phyloP scores from a whole-genome alignment of 2,797 vertebrate species.

The Premnoplex brunnescens region DNA sequence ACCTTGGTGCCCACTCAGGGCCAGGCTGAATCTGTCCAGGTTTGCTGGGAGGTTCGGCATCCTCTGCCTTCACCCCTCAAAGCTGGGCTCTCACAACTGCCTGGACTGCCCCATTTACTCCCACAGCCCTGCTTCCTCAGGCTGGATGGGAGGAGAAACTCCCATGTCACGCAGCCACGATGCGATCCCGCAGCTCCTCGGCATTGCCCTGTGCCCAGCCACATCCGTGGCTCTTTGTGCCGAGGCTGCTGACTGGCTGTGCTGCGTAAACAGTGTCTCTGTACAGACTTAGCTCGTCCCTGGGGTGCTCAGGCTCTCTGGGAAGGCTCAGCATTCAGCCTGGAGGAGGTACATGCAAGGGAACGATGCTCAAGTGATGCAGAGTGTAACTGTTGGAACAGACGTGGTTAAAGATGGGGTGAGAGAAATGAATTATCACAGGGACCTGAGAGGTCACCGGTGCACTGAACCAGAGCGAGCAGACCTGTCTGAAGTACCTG shows the following conservation, averaged over 20 bases:
- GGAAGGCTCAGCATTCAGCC: neutral
- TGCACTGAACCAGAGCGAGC: neutral
- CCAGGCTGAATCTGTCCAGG: fast-evolving
- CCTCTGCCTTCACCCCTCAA: fast-evolving
- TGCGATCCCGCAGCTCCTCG: fast-evolving
- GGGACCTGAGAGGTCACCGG: neutral
- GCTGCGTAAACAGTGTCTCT: neutral
- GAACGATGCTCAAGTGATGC: neutral
- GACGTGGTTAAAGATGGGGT: neutral
- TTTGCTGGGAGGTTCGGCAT: neutral
- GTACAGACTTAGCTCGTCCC: neutral
- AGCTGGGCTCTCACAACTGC: fast-evolving
- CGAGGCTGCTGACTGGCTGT: neutral
- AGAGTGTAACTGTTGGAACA: neutral
- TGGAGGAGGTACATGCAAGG: neutral
- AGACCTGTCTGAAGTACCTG: neutral
- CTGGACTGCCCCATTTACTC: fast-evolving
- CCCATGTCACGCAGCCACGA: fast-evolving
- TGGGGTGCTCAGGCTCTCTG: neutral
- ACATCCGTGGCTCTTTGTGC: neutral
- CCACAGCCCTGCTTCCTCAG: fast-evolving
- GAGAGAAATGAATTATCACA: neutral
- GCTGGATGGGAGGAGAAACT: neutral
- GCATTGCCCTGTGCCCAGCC: neutral
- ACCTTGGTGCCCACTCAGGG: fast-evolving